Evolutionary conservation across 2,888 invertebrate species (phyloP), one percentile per base, ranked within the genome.

Genomic region (Catonia carolina): DNA sequence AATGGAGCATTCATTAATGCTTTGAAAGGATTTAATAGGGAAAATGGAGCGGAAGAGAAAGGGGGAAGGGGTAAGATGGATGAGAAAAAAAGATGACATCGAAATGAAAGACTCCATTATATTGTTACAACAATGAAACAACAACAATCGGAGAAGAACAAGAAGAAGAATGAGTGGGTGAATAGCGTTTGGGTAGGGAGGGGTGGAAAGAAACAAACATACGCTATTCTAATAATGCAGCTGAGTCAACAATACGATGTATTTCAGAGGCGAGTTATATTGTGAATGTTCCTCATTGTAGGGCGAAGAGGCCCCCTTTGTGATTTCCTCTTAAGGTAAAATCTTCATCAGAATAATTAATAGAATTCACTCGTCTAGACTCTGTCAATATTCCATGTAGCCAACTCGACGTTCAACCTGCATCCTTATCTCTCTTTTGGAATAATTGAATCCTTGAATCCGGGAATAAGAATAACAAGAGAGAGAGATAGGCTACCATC

Each of bases 341-440:
- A 39, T 51, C 51, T 52, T 52, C 52, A 52, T 52, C 52, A 52
- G 23, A 52, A 52, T 52, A 52, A 52, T 52, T 52, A 52, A 52
- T 36, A 52, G 39, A 27, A 52, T 52, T 52, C 52, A 52, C 20
- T 22, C 52, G 15, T 23, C 41, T 41, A 23, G 45, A 23, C 45
- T 52, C 52, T 27, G 52, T 41, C 39, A 37, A 52, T 52, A 39
- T 41, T 41, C 17, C 39, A 12, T 41, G 10, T 15, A 7, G 7
- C 45, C 22, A 14, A 41, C n/a, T 20, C 2, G 2, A 10, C 41
- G 20, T 22, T 2, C n/a, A n/a, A n/a, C n/a, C n/a, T n/a, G n/a
- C 22, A 10, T 14, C 45, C 23, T 23, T 45, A 7, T 22, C 18
- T 7, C 45, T 45, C 45, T 20, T 41, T 20, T 41, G 14, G 41